Evolutionary conservation across 2,888 invertebrate genomes (phyloP).

Genomic region (Deilephila porcellus): DNA sequence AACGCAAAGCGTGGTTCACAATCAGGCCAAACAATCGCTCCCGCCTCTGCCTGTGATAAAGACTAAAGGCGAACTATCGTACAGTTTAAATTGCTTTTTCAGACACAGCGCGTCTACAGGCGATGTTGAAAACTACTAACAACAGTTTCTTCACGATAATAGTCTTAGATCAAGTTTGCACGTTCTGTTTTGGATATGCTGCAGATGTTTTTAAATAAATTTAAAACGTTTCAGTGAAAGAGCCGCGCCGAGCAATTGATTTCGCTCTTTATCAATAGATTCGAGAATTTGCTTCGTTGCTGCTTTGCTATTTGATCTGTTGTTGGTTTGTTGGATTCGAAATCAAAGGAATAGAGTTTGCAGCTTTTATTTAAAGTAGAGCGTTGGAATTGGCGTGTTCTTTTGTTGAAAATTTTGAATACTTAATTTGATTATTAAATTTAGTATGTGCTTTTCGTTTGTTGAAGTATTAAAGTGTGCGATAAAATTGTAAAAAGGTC

Average conservation of each 20-base stretch:
- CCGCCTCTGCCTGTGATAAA: conserved; percentile 43
- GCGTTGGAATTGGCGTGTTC: neutral
- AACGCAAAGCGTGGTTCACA: neutral
- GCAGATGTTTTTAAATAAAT: conserved; percentile 6
- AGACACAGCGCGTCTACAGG: conserved; percentile 73
- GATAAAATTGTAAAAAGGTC: too few relatives aligned
- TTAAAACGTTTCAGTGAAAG: neutral
- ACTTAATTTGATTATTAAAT: too few relatives aligned
- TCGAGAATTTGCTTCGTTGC: neutral
- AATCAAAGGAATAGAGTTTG: neutral
- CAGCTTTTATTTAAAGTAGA: too few relatives aligned
- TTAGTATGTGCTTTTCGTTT: too few relatives aligned
- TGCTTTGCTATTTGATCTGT: conserved; percentile 1
- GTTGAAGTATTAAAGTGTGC: too few relatives aligned
- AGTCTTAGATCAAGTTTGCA: conserved; percentile 72
- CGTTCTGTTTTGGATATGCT: conserved; percentile 21
- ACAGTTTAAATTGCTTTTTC: conserved; percentile 83
- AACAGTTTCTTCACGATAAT: conserved; percentile 71
- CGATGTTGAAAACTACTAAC: conserved; percentile 62
- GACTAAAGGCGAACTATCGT: conserved; percentile 54
- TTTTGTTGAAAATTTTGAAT: neutral
- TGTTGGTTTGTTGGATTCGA: neutral
- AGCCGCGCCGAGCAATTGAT: neutral
- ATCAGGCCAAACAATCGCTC: conserved; percentile 30
- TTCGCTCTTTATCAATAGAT: neutral